Evolutionary conservation across 2,797 vertebrate genomes (phyloP), one percentile per base, ranked within the genome.

Genomic region (Percopsis omiscomaycus): DNA sequence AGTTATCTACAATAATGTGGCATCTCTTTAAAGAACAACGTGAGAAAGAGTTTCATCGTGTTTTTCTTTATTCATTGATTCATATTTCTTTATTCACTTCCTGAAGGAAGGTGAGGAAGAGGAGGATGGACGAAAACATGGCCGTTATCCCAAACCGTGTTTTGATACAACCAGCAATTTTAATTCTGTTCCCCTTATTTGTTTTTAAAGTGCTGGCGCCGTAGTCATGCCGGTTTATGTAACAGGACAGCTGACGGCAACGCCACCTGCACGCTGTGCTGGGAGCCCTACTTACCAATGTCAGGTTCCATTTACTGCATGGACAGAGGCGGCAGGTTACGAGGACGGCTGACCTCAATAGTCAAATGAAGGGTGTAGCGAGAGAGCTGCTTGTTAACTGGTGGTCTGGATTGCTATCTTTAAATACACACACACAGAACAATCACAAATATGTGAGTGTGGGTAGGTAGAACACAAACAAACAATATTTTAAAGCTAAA

Each of bases 251-350:
- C 55, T 85, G 80, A 88, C 69, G 77, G 68, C 64, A 64, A 50
- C 15, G 16, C 71, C 80, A 80, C 86, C 79, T 85, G 79, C 74
- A 69, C 61, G 59, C 49, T 68, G 68, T 54, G 49, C 50, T 50
- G 45, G 52, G 55, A 69, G 61, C 66, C 74, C 77, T 71, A 68
- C 64, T 90, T 84, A 71, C 71, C 48, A 0, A 78, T 22, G 79
- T 88, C 88, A 85, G 73, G 3, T 82, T 79, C 58, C 65, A 84
- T 87, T 91, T 86, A 58, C 68, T 63, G 74, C 74, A 67, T 42
- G 73, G 69, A 48, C 5, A 48, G 49, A 53, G 22, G 30, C 51
- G 16, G 65, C 74, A 64, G 77, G 76, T 69, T 73, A 56, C n/a
- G 8, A 55, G 70, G 70, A 79, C 29, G 61, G 58, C 75, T 80